phyloP scores from a whole-genome alignment of 1,140 invertebrate species.

The Eubasilissa regina region DNA sequence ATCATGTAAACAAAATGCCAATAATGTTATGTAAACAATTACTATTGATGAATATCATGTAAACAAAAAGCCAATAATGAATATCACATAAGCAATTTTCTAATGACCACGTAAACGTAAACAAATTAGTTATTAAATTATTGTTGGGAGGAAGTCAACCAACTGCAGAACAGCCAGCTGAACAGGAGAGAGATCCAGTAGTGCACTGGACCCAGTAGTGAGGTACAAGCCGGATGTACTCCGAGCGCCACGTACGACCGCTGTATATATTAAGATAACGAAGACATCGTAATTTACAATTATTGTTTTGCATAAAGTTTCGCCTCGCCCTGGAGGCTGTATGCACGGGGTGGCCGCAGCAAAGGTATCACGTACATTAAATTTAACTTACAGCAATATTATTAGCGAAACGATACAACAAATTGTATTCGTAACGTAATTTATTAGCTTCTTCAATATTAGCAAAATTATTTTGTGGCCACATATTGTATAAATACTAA shows the following conservation, averaged over 20 bases:
- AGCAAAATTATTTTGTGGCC: too few species aligned
- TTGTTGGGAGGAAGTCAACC: too few species aligned
- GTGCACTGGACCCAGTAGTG: not conserved
- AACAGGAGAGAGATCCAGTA: not conserved
- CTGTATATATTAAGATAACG: conserved; percentile 46
- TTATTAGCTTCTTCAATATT: not conserved
- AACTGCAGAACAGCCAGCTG: too few species aligned
- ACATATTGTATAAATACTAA: too few species aligned
- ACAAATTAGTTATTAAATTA: too few species aligned
- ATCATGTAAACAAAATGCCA: too few species aligned
- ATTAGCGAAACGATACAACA: conserved; percentile 29
- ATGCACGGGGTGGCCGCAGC: not conserved
- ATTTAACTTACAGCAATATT: conserved; percentile 21
- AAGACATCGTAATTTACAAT: conserved; percentile 50
- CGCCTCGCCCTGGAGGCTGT: conserved; percentile 21
- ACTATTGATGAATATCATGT: too few species aligned
- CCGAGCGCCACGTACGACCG: conserved; percentile 36
- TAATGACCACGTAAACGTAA: too few species aligned
- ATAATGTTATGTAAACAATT: too few species aligned
- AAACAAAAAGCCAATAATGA: too few species aligned
- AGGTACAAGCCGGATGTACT: not conserved
- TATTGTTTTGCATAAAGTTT: conserved; percentile 49
- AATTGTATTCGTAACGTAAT: conserved; percentile 18
- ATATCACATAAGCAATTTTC: too few species aligned
- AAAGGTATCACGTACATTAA: conserved; percentile 37